Base-by-base conservation (phyloP, 2,888 invertebrate species). In the Euspilapteryx auroguttella region DNA sequence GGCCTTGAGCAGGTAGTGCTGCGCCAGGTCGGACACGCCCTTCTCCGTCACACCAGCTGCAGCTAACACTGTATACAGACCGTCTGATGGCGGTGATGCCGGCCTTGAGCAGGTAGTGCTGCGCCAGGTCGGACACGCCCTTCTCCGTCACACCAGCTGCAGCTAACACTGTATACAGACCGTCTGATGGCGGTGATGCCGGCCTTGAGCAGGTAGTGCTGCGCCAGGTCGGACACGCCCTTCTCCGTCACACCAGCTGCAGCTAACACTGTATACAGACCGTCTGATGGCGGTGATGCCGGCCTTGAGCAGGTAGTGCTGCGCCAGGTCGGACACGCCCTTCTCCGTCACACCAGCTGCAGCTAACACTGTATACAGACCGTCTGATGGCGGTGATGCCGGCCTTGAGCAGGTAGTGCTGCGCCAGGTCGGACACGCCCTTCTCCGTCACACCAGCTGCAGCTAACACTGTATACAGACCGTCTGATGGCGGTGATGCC, bases 41-140 rank as follows among this genome's bases (percentile, higher is more conserved):
- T 99, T 99, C 73, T 99, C 99, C 1, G 99, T 99, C 61, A 99
- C 94, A n/a, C n/a, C n/a, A n/a, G n/a, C n/a, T n/a, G n/a, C n/a
- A n/a, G n/a, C n/a, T n/a, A n/a, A n/a, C n/a, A n/a, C n/a, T n/a
- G n/a, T n/a, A n/a, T n/a, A n/a, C 8, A 24, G 32, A 62, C 76
- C 81, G 73, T 33, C 90, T 82, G 28, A 90, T 76, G 12, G 89
- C 89, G 0, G 86, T 87, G 31, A 87, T 85, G 33, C 85, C 86
- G 14, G 89, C 88, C 58, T 91, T 93, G 4, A 93, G 61, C 17
- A 94, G 71, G 55, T 86, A 94, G 51, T 94, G 94, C 49, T 94
- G 94, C 0, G 94, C 94, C 35, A 94, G 66, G 59, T 94, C 94
- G 0, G 96, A 96, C 11, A 99, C 86, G 10, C 99, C 99, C 68